Evolutionary conservation across 2,797 vertebrate genomes (phyloP), one percentile per base, ranked within the genome.

Genomic region (Tinamus major): DNA sequence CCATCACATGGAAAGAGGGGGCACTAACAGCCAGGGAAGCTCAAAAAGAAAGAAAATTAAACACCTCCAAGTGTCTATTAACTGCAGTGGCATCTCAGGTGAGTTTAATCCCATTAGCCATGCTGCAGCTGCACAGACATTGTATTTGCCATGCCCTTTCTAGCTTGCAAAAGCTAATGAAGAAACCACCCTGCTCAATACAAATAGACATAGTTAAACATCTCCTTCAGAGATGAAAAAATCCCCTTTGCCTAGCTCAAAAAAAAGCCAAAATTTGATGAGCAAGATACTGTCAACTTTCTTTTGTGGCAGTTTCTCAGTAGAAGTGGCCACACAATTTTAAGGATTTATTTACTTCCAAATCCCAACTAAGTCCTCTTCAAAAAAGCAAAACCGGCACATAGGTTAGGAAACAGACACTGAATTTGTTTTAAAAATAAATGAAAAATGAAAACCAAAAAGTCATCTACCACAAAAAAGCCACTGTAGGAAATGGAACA

Each of bases 401-500:
- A 44, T 18, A 71, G 12, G 19, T 46, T 65, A n/a, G 7, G 27
- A 53, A 69, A 4, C 4, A 48, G 44, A 24, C n/a, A 62, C 11
- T 18, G 24, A 75, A 62, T 16, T 64, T 21, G 17, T 55, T 55
- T 64, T 62, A 58, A 79, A 89, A 83, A 71, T 27, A 27, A 55
- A 55, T 31, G 53, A 55, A 31, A 48, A 48, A 48, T 48, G 48
- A 24, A 49, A 23, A 55, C 53, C 11, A 55, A 55, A 55, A 19
- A 55, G 27, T 31, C 29, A 31, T 31, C 53, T 55, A 55, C 35
- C 42, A 48, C 23, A 20, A 27, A 41, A 46, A 53, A 33, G 6
- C 1, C 59, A 55, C 16, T 0, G 0, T 18, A 20, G 16, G 49
- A 63, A 63, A 33, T 2, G 3, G 56, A 51, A 31, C 0, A 1